Percentiles rank a stretch among this genome's conserved stretches.
phyloP scores from a whole-genome alignment of 2,888 invertebrate species.

The Polymixis flavicincta region DNA sequence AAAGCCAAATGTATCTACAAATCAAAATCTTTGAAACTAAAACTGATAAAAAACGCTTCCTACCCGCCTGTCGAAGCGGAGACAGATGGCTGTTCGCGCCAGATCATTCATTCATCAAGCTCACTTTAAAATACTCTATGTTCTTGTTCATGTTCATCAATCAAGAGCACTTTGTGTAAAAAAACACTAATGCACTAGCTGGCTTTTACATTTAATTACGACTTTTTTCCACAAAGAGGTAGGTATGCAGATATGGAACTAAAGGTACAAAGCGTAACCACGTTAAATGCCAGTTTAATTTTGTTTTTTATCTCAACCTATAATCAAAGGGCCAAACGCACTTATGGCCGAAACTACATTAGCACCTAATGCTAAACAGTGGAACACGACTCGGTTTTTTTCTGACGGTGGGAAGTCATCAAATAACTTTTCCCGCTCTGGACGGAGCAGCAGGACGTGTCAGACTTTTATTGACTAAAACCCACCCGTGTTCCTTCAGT shows the following conservation, averaged over 20 bases:
- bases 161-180: conserved; percentile 39
- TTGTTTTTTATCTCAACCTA: neutral
- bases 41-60: conserved; percentile 22
- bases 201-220: conserved; percentile 9
- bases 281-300: neutral
- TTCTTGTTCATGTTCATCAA: conserved; percentile 50
- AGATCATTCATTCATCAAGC: conserved; percentile 52
- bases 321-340: neutral
- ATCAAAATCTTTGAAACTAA: conserved; percentile 32
- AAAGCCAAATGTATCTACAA: neutral
- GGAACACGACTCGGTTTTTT: too few relatives aligned
- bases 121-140: conserved; percentile 47
- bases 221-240: neutral
- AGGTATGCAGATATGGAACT: neutral
- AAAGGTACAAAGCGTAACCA: too few relatives aligned
- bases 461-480: too few relatives aligned
- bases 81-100: conserved; percentile 45
- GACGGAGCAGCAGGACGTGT: too few relatives aligned
- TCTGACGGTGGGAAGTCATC: too few relatives aligned
- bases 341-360: neutral
- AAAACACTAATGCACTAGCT: conserved; percentile 38
- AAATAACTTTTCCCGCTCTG: too few relatives aligned
- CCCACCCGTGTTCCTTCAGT: too few relatives aligned
- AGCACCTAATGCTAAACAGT: neutral
- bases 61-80: conserved; percentile 44